Evolutionary conservation across 2,113 vertebrate species (phyloP), one percentile per base, ranked within the genome.

Genomic region (Chionodraco myersi): DNA sequence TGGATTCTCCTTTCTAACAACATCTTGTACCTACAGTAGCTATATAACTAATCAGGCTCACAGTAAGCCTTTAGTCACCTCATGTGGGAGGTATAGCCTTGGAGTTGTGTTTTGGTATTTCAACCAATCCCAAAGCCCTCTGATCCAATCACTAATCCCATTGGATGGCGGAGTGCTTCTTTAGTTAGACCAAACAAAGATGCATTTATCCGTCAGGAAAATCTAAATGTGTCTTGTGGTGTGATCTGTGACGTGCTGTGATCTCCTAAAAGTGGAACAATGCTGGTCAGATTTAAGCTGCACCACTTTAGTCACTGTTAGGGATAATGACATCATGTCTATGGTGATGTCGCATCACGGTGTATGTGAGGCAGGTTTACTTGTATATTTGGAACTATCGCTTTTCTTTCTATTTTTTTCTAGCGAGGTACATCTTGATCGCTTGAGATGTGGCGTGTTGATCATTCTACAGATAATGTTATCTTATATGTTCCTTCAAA

Each of bases 11-110:
- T 84, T 80, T 73, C 64, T 75, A 71, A 76, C 86, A 83, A 87
- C 94, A 95, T 95, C 75, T 77, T 90, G 26, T 62, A 64, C 59
- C 64, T 73, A 80, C 78, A 41, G 36, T 41, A 41, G 70, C 88
- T 84, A 84, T 66, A 72, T 77, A 86, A 59, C 87, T 96, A 95
- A 96, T 95, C 93, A 94, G 95, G 94, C 93, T 96, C 93, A 94
- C 86, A 78, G 82, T 93, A 94, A 92, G 74, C 86, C 92, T 88
- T 7, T 45, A 8, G 79, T 94, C 90, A 91, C 91, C 93, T 91
- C 77, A 79, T 89, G 75, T 91, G 85, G 83, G 92, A 89, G 91
- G 92, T 75, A 84, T 87, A 80, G 0, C 0, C 76, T 80, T 78
- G 87, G 83, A 92, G 88, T 71, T 51, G 58, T 76, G 74, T 76